These are phyloP conservation scores for Akabosia matsudoensis DNA, from an alignment of 1,140 invertebrate genomes.

Conservation along the genomic window DNA sequence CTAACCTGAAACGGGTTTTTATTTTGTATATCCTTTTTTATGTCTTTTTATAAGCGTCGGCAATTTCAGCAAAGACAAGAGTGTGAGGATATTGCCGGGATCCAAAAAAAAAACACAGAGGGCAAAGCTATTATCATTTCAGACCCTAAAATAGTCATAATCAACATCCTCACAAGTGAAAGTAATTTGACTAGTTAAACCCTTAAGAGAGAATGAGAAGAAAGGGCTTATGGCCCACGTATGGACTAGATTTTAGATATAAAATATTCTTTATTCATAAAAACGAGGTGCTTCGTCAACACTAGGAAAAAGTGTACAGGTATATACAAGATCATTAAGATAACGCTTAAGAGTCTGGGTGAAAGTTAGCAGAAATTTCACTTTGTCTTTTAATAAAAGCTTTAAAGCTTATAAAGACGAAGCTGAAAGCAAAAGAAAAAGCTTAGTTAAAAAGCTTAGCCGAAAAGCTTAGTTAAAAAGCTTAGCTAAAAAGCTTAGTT, in stretches of 20 bases:
- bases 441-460: too few species aligned
- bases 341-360: constrained; percentile 10
- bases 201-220: background rate
- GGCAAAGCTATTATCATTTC: background rate
- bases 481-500: too few species aligned
- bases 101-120: background rate
- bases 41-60: too few species aligned
- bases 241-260: background rate
- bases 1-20: too few species aligned
- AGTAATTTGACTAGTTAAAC: background rate
- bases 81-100: too few species aligned
- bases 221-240: background rate
- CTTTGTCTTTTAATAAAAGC: constrained; percentile 7
- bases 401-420: background rate
- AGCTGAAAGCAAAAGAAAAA: too few species aligned
- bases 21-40: too few species aligned
- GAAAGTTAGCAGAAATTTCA: constrained; percentile 15
- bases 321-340: background rate
- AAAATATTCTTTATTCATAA: constrained; percentile 2
- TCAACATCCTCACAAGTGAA: background rate
- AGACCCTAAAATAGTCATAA: background rate
- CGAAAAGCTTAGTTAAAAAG: too few species aligned
- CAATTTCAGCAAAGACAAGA: too few species aligned
- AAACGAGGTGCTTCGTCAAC: too few species aligned
- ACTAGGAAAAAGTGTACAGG: too few species aligned